These are phyloP conservation scores for Chaetorhynchus papuensis DNA, from an alignment of 2,113 vertebrate genomes.

Conservation along the genomic window DNA sequence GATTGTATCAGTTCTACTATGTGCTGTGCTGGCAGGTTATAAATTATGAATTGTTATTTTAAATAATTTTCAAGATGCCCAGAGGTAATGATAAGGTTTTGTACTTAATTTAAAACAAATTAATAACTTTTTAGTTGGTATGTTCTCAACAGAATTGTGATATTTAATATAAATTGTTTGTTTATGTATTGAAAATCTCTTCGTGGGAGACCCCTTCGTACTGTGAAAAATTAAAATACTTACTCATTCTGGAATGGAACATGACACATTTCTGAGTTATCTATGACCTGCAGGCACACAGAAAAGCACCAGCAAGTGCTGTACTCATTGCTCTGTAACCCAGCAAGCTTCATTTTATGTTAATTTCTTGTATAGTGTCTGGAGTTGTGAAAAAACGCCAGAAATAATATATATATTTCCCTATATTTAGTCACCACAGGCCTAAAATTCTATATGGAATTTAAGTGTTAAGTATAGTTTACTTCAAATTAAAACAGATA, in stretches of 20 bases:
- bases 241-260: background rate
- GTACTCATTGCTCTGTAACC: background rate
- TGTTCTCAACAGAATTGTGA: background rate
- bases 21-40: background rate
- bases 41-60: background rate
- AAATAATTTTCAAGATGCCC: background rate
- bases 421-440: background rate
- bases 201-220: background rate
- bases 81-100: background rate
- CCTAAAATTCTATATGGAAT: background rate
- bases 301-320: background rate
- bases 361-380: background rate
- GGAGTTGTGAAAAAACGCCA: background rate
- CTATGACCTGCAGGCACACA: background rate
- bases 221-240: background rate
- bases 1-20: background rate
- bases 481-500: background rate
- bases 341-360: background rate
- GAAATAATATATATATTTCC: background rate
- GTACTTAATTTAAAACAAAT: background rate
- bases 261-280: background rate
- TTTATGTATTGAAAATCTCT: background rate
- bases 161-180: background rate
- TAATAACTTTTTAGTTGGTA: background rate
- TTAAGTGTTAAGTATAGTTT: background rate